A percentile compares a stretch with the other conserved stretches of the same genome.
phyloP scores from a whole-genome alignment of 2,888 invertebrate species.

The Coecobrya sp. region DNA sequence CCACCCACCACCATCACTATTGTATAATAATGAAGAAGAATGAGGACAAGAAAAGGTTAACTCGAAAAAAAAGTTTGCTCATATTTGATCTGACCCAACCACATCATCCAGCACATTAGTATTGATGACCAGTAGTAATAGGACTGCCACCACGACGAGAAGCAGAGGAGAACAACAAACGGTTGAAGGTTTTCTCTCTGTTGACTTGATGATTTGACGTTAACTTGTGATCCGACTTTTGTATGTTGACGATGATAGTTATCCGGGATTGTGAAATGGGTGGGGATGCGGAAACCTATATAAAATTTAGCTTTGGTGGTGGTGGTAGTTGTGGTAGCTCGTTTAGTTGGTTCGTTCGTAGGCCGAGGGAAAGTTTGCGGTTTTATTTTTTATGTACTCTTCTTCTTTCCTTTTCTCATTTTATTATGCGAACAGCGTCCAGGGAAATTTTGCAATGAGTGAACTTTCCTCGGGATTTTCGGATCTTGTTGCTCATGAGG shows the following conservation, averaged over 20 bases:
- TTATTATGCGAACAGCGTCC: slow-evolving; percentile 65
- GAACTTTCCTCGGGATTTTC: slow-evolving; percentile 22
- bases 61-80: slow-evolving; percentile 6
- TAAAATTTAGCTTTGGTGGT: neutral
- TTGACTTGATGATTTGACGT: slow-evolving; percentile 73
- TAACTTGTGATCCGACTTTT: slow-evolving; percentile 48
- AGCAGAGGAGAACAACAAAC: slow-evolving; percentile 38
- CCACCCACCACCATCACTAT: slow-evolving; percentile 1
- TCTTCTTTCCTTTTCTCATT: slow-evolving; percentile 30
- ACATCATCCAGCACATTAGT: slow-evolving; percentile 69
- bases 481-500: neutral
- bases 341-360: neutral
- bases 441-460: slow-evolving; percentile 56
- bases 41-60: slow-evolving; percentile 18
- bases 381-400: slow-evolving; percentile 28
- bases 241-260: slow-evolving; percentile 46
- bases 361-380: slow-evolving; percentile 14
- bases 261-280: slow-evolving; percentile 54
- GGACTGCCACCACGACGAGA: neutral
- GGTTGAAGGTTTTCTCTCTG: slow-evolving; percentile 19
- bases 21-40: slow-evolving; percentile 31
- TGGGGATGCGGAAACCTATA: slow-evolving; percentile 31
- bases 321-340: neutral
- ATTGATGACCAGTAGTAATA: slow-evolving; percentile 75
- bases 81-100: slow-evolving; percentile 10